Evolutionary conservation across 2,113 vertebrate genomes (phyloP), one percentile per base, ranked within the genome.

Genomic region (Grantiella picta): DNA sequence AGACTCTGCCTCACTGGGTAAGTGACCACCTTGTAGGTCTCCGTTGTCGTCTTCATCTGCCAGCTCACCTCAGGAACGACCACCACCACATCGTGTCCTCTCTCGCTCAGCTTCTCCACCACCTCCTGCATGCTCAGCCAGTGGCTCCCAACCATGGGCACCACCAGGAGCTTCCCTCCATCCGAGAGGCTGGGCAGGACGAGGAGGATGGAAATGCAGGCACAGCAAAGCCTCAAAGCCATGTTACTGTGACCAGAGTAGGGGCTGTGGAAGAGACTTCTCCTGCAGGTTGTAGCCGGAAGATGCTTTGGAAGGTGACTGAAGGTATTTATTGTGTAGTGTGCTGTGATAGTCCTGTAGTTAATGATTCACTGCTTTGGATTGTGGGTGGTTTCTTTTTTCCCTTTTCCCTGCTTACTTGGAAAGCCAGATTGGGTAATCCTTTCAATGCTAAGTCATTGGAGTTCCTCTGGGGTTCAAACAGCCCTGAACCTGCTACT

Each of bases 111-210:
- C 45, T 98, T 97, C 69, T 98, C 97, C 68, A 99, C 97, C 60
- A 99, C 93, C 1, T 88, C 50, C n/a, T 53, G 90, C 98, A 99
- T 98, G 96, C 98, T 99, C 16, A 99, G 96, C 99, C 99, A 99
- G 97, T 98, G 98, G 80, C 99, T 99, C 33, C 98, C 98, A 17
- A 97, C 98, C 96, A 98, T 97, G 45, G 98, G 98, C 81, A 98
- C 36, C 35, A 98, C 98, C 69, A 98, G 96, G 15, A 99, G 88
- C 54, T 98, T 98, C 15, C 97, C 97, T 82, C 8, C 50, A 16
- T 52, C 15, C 15, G 50, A 52, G 50, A 52, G 27, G 25, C 50
- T 5, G 4, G 50, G 50, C 45, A 89, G 15, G 12, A 88, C 14
- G 38, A 92, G 29, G 16, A 57, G 33, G 38, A 73, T 38, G 52